Evolutionary conservation across 2,797 vertebrate genomes (phyloP), one percentile per base, ranked within the genome.

Genomic region (Xyrichtys novacula): DNA sequence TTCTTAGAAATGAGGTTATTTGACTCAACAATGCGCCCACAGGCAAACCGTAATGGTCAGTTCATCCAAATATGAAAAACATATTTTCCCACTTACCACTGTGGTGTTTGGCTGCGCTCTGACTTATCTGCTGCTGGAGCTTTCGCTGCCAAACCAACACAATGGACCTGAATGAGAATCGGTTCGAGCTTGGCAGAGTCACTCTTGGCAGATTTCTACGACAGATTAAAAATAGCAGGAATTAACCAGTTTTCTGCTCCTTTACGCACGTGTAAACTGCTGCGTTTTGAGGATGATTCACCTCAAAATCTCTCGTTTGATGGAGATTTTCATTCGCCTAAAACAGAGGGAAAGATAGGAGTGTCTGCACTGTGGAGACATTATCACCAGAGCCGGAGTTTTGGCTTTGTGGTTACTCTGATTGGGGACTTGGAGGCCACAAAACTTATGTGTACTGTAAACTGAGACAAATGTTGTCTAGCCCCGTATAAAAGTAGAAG

Each of bases 351-450:
- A 58, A 31, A 34, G 58, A 76, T 55, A 50, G 71, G 67, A 82
- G 76, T 72, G 19, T 52, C 29, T 9, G 74, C 84, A 82, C 81
- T 74, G 80, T 83, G 76, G 74, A 80, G 72, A 71, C 83, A 79
- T 89, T 87, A 89, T 89, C 88, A 82, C 80, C 85, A 83, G 79
- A 72, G 78, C 85, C 81, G 68, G 72, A 80, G 82, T 79, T 85
- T 66, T 71, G 80, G 80, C 71, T 81, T 76, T 78, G 87, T 34
- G 89, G 90, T 81, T 0, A 10, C 44, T 9, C 78, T 82, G 81
- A 86, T 90, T 88, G 82, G 62, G 60, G 77, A 73, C 74, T 74
- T 63, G 72, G 74, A 85, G 75, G 75, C 87, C 81, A 2, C 80
- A 87, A 78, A 90, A 83, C 74, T 72, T 73, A 74, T 84, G 76